Evolutionary conservation across 2,888 invertebrate species (phyloP), one percentile per base, ranked within the genome.

Genomic region (Macrosiphum euphorbiae): DNA sequence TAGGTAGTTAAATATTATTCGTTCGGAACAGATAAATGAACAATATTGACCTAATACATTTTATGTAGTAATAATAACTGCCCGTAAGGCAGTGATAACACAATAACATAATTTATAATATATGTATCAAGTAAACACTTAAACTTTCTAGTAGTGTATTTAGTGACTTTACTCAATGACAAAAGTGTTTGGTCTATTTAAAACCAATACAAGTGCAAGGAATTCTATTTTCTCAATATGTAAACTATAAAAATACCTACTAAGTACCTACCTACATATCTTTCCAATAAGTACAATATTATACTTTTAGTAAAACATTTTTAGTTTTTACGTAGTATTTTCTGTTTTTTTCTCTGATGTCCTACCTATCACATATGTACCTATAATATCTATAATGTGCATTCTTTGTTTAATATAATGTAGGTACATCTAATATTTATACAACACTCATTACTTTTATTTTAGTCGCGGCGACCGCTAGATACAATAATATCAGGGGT

Each of bases 61-160:
- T 78, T 20, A 78, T 35, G 16, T 35, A 78, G 2, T 78, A 78
- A n/a, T 13, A n/a, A n/a, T 67, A 67, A 16, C n/a, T n/a, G 67
- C n/a, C 78, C 35, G 1, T 7, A 7, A 20, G 78, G 78, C 78
- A 35, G 3, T 78, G 8, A 35, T 78, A 78, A 78, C 35, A 78
- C 35, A 35, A 35, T 35, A 78, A 35, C 20, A 78, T 67, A 13
- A 11, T 11, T n/a, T 4, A 44, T 44, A 44, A 35, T n/a, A 67
- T 13, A 16, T 52, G 7, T 61, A 78, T 26, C 35, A 35, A 78
- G 78, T 35, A 78, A 35, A 78, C 78, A 78, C 3, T 78, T 78
- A 78, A 78, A 78, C 78, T 78, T 78, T 78, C 78, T 78, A 67
- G n/a, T n/a, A 67, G n/a, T 67, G n/a, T 67, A 67, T n/a, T 16